phyloP scores from a whole-genome alignment of 2,888 invertebrate species.

The Abrostola tripartita region DNA sequence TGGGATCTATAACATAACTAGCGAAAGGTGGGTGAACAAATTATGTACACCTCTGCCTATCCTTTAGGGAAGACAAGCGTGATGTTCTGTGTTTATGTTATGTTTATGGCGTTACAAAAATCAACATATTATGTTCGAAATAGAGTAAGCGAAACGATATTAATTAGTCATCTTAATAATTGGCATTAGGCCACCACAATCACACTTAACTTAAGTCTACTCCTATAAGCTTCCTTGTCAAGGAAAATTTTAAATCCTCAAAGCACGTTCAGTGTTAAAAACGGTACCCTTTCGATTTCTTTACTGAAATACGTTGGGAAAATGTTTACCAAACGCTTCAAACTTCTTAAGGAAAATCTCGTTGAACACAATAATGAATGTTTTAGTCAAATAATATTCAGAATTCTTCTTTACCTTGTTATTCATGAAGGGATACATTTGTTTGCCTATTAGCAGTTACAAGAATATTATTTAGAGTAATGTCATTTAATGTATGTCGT shows the following conservation, averaged over 20 bases:
- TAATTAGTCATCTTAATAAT: background rate
- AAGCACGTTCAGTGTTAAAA: slow-evolving; percentile 40
- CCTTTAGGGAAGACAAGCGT: no score
- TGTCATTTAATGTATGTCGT: slow-evolving; percentile 1
- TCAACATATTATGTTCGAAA: no score
- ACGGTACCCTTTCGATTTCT: slow-evolving; percentile 28
- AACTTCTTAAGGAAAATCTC: slow-evolving; percentile 45
- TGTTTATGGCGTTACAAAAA: no score
- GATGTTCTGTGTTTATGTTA: no score
- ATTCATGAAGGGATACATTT: slow-evolving; percentile 36
- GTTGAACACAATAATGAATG: slow-evolving; percentile 48
- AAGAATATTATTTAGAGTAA: slow-evolving; percentile 8
- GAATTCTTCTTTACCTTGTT: slow-evolving; percentile 38
- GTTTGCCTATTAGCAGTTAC: slow-evolving; percentile 28
- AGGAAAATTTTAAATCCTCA: slow-evolving; percentile 26
- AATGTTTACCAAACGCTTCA: slow-evolving; percentile 43
- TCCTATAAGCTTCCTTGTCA: slow-evolving; percentile 9
- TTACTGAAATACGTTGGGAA: slow-evolving; percentile 29
- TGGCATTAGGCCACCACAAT: background rate
- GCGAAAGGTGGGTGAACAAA: no score
- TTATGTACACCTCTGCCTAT: no score
- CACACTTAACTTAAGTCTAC: background rate
- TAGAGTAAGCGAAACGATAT: no score
- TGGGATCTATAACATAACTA: no score
- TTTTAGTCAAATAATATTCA: slow-evolving; percentile 43